Evolutionary conservation across 2,888 invertebrate genomes (phyloP).

Genomic region (Leucophora obtusa): DNA sequence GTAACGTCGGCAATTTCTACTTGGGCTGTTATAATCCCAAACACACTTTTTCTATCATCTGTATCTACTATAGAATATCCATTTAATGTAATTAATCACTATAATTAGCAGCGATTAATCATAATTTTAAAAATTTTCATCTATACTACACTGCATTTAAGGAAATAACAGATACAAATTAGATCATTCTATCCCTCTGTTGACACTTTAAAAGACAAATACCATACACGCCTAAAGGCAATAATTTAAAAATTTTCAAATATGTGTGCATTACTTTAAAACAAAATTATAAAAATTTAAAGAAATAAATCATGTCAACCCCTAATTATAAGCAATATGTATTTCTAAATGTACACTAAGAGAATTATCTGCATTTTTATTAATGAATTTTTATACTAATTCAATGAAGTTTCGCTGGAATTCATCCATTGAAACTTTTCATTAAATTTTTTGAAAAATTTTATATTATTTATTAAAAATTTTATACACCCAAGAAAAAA

Average conservation of each 20-base stretch:
- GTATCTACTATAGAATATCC: conserved; percentile 2
- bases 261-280: conserved; percentile 34
- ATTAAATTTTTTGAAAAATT: no score
- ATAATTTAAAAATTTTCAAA: conserved; percentile 60
- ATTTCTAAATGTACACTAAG: background rate
- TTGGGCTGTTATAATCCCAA: conserved; percentile 40
- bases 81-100: conserved; percentile 66
- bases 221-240: conserved; percentile 59
- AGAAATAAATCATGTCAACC: conserved; percentile 65
- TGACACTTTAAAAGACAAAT: conserved; percentile 64
- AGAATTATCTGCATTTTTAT: no score
- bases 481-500: no score
- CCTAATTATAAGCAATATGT: conserved; percentile 39
- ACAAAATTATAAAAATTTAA: conserved; percentile 55
- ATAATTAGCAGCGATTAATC: conserved; percentile 67
- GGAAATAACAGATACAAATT: conserved; percentile 10
- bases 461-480: no score
- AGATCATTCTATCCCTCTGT: conserved; percentile 42
- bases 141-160: background rate
- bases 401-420: no score
- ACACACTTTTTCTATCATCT: conserved; percentile 58
- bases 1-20: no score
- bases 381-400: no score
- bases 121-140: conserved; percentile 37
- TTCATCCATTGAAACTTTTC: no score